A percentile compares a stretch with the other conserved stretches of the same genome.
These are phyloP conservation scores for Gorsachius magnificus DNA, from an alignment of 2,797 vertebrate genomes.

Conservation along the genomic window DNA sequence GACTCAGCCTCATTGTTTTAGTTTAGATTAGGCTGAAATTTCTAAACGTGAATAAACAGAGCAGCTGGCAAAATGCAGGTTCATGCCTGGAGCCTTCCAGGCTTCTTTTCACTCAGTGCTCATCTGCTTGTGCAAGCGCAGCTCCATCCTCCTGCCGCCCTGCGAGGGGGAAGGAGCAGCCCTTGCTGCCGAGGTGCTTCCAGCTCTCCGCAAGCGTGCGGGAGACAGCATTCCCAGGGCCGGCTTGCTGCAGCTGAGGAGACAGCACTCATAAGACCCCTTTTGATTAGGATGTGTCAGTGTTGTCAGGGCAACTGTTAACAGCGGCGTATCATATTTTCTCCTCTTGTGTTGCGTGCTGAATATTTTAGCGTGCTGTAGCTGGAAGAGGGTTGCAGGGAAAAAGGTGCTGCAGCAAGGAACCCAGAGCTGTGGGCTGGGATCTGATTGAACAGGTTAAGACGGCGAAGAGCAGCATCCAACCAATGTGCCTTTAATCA, in stretches of 20 bases:
- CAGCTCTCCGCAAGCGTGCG: background rate
- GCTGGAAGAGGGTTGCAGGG: slow-evolving; percentile 45
- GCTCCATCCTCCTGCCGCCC: slow-evolving; percentile 41
- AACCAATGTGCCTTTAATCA: slow-evolving; percentile 41
- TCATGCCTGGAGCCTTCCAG: slow-evolving; percentile 10
- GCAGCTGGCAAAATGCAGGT: background rate
- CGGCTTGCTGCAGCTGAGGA: slow-evolving; percentile 59
- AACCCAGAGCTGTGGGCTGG: slow-evolving; percentile 34
- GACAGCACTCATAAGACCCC: slow-evolving; percentile 48
- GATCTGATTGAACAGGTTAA: slow-evolving; percentile 62
- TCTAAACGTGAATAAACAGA: background rate
- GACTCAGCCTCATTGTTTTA: background rate
- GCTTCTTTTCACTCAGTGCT: background rate
- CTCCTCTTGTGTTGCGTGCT: slow-evolving; percentile 69
- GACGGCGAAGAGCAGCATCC: slow-evolving; percentile 28
- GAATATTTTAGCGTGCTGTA: slow-evolving; percentile 78
- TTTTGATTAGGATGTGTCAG: slow-evolving; percentile 71
- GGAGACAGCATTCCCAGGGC: slow-evolving; percentile 51
- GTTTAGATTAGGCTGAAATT: background rate
- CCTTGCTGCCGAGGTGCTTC: background rate
- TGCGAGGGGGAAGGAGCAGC: slow-evolving; percentile 50
- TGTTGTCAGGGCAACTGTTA: slow-evolving; percentile 88
- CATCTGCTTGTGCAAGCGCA: slow-evolving; percentile 38
- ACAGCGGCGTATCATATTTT: slow-evolving; percentile 77
- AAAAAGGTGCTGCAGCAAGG: slow-evolving; percentile 54